phyloP scores from a whole-genome alignment of 2,113 vertebrate genomes.

The Puntigrus tetrazona region DNA sequence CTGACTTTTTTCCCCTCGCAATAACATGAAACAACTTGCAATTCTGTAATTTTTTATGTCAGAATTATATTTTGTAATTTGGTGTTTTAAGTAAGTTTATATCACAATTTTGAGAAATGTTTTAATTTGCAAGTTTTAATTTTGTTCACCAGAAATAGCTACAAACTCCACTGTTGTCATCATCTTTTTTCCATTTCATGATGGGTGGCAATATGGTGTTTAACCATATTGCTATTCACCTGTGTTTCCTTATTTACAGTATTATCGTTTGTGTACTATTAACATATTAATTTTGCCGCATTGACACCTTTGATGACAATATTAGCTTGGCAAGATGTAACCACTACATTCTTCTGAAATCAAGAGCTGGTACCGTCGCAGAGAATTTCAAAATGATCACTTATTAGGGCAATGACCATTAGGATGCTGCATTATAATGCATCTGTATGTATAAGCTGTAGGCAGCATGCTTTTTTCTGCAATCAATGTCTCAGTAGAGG shows the following conservation, averaged over 20 bases:
- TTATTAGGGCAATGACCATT: neutral
- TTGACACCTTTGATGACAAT: neutral
- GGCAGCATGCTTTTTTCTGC: neutral
- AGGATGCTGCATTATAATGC: neutral
- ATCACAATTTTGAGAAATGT: too few relatives aligned
- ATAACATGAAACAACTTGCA: too few relatives aligned
- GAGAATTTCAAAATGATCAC: neutral
- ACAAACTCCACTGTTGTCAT: neutral
- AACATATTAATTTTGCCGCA: too few relatives aligned
- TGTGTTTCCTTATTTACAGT: neutral
- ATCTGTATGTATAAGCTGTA: neutral
- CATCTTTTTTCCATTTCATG: neutral
- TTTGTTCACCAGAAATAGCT: neutral
- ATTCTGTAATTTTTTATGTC: too few relatives aligned
- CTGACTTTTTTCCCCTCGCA: too few relatives aligned
- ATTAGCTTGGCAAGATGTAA: neutral
- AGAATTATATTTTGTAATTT: too few relatives aligned
- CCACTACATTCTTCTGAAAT: neutral
- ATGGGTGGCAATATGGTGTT: neutral
- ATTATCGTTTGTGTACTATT: neutral
- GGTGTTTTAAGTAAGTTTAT: too few relatives aligned
- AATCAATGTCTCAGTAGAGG: neutral
- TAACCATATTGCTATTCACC: too few relatives aligned
- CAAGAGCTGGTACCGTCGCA: neutral
- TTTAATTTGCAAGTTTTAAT: neutral